phyloP scores from a whole-genome alignment of 2,888 invertebrate species.

The Drosophila incognita region DNA sequence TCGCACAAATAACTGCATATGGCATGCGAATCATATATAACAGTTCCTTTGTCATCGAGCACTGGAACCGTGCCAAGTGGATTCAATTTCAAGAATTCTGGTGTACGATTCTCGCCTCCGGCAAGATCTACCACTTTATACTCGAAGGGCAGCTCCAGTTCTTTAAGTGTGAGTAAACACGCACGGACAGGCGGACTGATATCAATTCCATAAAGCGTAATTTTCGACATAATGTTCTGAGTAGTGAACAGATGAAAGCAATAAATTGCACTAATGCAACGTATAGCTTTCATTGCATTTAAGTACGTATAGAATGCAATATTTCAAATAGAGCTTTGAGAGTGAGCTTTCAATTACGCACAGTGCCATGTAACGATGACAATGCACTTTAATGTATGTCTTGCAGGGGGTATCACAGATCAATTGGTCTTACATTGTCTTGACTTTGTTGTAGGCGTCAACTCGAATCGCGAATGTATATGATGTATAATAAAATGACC shows the following conservation, averaged over 20 bases:
- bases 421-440: too few relatives aligned
- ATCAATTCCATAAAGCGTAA: slow-evolving; percentile 64
- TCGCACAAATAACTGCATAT: slow-evolving; percentile 47
- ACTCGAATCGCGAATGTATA: too few relatives aligned
- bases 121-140: slow-evolving; percentile 40
- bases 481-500: too few relatives aligned
- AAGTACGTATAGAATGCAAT: too few relatives aligned
- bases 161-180: slow-evolving; percentile 87
- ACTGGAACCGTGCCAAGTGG: slow-evolving; percentile 86
- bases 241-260: not conserved
- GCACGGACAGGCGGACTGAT: slow-evolving; percentile 87
- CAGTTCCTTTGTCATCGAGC: slow-evolving; percentile 41
- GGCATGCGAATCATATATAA: slow-evolving; percentile 43
- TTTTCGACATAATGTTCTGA: slow-evolving; percentile 41
- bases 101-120: slow-evolving; percentile 50
- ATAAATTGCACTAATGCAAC: not conserved
- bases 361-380: too few relatives aligned
- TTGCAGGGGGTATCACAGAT: too few relatives aligned
- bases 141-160: slow-evolving; percentile 86
- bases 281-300: too few relatives aligned
- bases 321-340: too few relatives aligned
- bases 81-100: slow-evolving; percentile 85
- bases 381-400: too few relatives aligned
- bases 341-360: too few relatives aligned
- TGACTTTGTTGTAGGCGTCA: too few relatives aligned